phyloP scores from a whole-genome alignment of 2,888 invertebrate species.

The Coleophora flavipennella region DNA sequence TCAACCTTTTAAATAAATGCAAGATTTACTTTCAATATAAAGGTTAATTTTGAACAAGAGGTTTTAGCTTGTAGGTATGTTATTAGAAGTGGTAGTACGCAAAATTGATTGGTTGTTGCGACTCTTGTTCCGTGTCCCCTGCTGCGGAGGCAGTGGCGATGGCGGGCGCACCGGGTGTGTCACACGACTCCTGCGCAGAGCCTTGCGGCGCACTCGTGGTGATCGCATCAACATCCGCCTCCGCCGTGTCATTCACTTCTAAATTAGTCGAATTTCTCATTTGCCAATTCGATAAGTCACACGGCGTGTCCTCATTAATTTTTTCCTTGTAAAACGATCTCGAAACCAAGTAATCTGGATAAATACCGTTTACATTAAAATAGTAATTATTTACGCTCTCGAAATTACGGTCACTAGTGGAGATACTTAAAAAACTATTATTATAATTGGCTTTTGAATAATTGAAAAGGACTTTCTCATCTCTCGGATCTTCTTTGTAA shows the following conservation, averaged over 20 bases:
- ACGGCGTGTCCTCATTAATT: constrained; percentile 38
- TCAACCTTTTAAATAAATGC: too few relatives aligned
- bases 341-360: constrained; percentile 29
- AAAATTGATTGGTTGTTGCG: constrained; percentile 56
- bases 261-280: constrained; percentile 22
- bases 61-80: constrained; percentile 15
- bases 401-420: constrained; percentile 6
- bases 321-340: constrained; percentile 25
- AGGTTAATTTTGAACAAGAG: constrained; percentile 13
- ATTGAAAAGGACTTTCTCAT: constrained; percentile 14
- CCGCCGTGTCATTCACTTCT: neutral
- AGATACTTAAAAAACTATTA: constrained; percentile 4
- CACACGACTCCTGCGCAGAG: neutral
- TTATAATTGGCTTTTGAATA: constrained; percentile 7
- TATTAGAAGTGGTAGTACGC: constrained; percentile 64
- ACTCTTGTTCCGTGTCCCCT: constrained; percentile 29
- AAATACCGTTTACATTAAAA: constrained; percentile 18
- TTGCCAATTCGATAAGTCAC: constrained; percentile 59
- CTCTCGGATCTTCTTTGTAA: constrained; percentile 14
- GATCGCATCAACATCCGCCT: neutral
- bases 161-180: neutral
- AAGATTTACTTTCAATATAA: too few relatives aligned
- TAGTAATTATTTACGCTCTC: constrained; percentile 11
- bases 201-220: neutral
- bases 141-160: constrained; percentile 1